Conservation (phyloP, 2,888 invertebrate genomes). For the Ectemnius continuus region DNA sequence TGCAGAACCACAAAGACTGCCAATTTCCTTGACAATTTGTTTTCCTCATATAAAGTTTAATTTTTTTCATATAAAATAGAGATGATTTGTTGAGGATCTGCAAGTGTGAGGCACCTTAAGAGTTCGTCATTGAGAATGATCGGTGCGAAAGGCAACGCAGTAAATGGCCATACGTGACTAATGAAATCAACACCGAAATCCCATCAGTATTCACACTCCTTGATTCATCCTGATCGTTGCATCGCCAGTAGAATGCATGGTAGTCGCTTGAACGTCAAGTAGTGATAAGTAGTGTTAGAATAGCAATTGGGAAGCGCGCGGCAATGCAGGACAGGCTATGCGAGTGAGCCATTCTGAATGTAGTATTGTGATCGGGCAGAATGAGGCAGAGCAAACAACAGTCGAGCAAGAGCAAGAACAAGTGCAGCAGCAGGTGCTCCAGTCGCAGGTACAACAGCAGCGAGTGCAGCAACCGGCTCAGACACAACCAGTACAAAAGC, state of each 20-base stretch:
- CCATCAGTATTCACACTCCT: slow-evolving; percentile 16
- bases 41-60: too few species aligned
- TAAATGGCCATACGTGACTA: too few species aligned
- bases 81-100: too few species aligned
- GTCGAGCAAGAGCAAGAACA: slow-evolving; percentile 66
- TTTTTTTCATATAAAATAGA: too few species aligned
- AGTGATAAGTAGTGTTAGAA: slow-evolving; percentile 51
- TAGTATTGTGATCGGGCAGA: slow-evolving; percentile 77
- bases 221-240: slow-evolving; percentile 45
- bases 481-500: slow-evolving; percentile 65
- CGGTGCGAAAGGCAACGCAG: too few species aligned
- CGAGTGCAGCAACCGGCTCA: slow-evolving; percentile 60
- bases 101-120: too few species aligned
- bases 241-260: slow-evolving; percentile 57
- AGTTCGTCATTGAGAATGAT: too few species aligned
- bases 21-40: too few species aligned
- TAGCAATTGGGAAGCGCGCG: slow-evolving; percentile 62
- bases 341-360: slow-evolving; percentile 76
- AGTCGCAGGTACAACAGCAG: slow-evolving; percentile 70
- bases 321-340: slow-evolving; percentile 64
- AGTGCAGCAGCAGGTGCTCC: slow-evolving; percentile 59
- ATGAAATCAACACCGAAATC: slow-evolving; percentile 10
- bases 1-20: too few species aligned
- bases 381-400: slow-evolving; percentile 73
- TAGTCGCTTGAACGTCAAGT: slow-evolving; percentile 36